Percentiles rank a stretch among this genome's conserved stretches.
Conservation (phyloP, 2,797 vertebrate species). For the Graptemys geographica region DNA sequence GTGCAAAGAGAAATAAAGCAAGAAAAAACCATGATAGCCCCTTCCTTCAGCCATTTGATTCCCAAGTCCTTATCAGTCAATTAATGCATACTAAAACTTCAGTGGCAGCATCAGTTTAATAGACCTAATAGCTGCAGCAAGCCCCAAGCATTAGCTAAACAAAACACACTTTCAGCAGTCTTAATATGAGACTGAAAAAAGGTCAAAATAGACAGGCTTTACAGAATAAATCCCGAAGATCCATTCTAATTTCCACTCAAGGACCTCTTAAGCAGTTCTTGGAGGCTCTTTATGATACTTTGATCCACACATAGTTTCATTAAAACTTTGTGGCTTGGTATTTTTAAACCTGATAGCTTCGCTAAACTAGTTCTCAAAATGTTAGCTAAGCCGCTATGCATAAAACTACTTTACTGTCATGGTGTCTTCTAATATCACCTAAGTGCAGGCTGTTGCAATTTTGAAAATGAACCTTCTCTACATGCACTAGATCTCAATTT, state of each 20-base stretch:
- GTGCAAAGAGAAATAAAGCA: conserved; percentile 94
- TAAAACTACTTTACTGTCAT: conserved; percentile 83
- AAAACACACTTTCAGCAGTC: conserved; percentile 79
- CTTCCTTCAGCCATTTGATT: conserved; percentile 79
- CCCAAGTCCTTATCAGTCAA: conserved; percentile 81
- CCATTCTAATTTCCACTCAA: conserved; percentile 85
- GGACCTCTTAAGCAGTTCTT: conserved; percentile 83
- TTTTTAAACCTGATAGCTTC: conserved; percentile 82
- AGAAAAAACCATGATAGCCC: conserved; percentile 66
- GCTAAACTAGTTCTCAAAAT: conserved; percentile 82
- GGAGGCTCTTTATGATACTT: conserved; percentile 83
- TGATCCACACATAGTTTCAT: conserved; percentile 83
- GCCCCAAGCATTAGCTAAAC: conserved; percentile 79
- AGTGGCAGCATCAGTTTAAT: conserved; percentile 66
- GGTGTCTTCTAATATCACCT: conserved; percentile 82
- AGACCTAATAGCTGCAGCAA: conserved; percentile 68
- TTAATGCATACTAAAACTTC: conserved; percentile 79
- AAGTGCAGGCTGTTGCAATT: conserved; percentile 75
- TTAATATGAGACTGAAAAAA: conserved; percentile 80
- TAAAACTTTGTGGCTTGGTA: conserved; percentile 84
- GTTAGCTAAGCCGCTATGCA: conserved; percentile 80
- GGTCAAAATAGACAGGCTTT: conserved; percentile 84
- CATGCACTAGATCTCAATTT: conserved; percentile 76
- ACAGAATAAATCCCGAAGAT: conserved; percentile 84
- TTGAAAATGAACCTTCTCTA: conserved; percentile 80